These are phyloP conservation scores for Malurus cyaneus DNA, from an alignment of 2,113 vertebrate species.

Conservation along the genomic window DNA sequence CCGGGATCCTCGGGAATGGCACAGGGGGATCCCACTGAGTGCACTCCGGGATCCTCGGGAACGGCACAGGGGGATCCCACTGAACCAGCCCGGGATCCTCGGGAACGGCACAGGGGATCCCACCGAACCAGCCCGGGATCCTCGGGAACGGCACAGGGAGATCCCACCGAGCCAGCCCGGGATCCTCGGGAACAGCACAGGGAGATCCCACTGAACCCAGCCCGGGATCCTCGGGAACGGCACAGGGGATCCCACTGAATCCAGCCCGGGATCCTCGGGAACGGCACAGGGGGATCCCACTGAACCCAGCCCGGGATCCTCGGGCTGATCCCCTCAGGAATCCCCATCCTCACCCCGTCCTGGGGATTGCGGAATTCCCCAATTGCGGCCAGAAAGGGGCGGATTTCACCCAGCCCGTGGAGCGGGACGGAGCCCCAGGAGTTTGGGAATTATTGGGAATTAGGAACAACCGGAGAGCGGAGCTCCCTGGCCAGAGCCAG, in stretches of 20 bases:
- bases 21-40: too few species aligned
- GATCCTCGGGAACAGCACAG: too few species aligned
- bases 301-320: background rate
- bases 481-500: fast-evolving
- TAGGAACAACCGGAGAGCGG: background rate
- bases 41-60: too few species aligned
- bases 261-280: background rate
- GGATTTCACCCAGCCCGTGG: background rate
- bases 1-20: too few species aligned
- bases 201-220: too few species aligned
- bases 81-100: too few species aligned
- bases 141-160: too few species aligned
- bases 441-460: fast-evolving
- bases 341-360: fast-evolving
- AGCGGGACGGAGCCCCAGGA: background rate
- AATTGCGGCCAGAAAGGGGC: fast-evolving
- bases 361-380: background rate
- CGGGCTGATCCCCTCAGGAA: background rate
- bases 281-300: background rate
- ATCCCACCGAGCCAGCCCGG: too few species aligned
- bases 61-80: too few species aligned
- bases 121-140: background rate
- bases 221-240: too few species aligned
- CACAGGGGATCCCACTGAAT: too few species aligned
- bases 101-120: too few species aligned